phyloP scores from a whole-genome alignment of 2,888 invertebrate species.

The Drosophila koepferae region DNA sequence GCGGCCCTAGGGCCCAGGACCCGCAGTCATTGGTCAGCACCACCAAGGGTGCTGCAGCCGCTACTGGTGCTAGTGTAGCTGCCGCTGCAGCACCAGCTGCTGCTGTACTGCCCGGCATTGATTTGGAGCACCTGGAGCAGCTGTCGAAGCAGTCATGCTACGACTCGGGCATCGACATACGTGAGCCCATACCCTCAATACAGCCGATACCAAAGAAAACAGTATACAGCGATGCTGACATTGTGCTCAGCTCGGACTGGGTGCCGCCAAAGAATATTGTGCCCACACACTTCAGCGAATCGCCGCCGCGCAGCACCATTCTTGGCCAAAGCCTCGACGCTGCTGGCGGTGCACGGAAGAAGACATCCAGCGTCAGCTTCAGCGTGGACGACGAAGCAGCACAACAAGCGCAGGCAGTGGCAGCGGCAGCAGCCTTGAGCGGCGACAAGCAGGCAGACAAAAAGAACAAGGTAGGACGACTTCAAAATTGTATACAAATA shows the following conservation, averaged over 20 bases:
- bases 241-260: slow-evolving; percentile 94
- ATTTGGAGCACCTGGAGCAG: slow-evolving; percentile 86
- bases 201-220: slow-evolving; percentile 87
- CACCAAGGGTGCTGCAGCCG: slow-evolving; percentile 1
- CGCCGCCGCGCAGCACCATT: slow-evolving; percentile 83
- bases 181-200: slow-evolving; percentile 90
- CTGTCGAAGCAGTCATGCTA: slow-evolving; percentile 94
- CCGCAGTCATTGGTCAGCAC: slow-evolving; percentile 81
- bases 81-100: slow-evolving; percentile 20
- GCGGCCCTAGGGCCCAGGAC: slow-evolving; percentile 82
- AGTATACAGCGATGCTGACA: slow-evolving; percentile 94
- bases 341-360: slow-evolving; percentile 88
- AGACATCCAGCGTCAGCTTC: slow-evolving; percentile 90
- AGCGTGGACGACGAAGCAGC: slow-evolving; percentile 87
- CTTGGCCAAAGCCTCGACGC: slow-evolving; percentile 82
- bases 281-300: slow-evolving; percentile 89
- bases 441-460: slow-evolving; percentile 86
- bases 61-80: neutral
- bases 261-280: slow-evolving; percentile 93
- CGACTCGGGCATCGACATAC: slow-evolving; percentile 95
- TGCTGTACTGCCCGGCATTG: slow-evolving; percentile 70
- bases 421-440: slow-evolving; percentile 45
- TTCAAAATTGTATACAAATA: neutral
- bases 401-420: slow-evolving; percentile 61
- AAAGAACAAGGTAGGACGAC: slow-evolving; percentile 89